Evolutionary conservation across 2,113 vertebrate genomes (phyloP).

Genomic region (Ceuthmochares aereus): DNA sequence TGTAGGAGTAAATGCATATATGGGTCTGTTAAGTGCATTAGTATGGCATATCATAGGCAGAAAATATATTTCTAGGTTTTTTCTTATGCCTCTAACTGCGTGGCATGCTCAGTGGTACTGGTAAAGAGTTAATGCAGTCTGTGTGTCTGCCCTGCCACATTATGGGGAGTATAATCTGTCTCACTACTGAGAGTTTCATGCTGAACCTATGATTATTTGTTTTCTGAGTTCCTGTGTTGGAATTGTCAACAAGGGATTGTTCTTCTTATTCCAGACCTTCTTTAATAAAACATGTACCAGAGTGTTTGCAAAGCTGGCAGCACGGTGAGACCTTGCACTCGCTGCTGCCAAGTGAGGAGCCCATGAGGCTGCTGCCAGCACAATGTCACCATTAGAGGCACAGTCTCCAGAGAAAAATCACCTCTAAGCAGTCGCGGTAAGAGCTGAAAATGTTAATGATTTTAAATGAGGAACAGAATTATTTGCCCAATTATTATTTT

Average conservation of each 20-base stretch:
- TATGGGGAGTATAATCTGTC: background rate
- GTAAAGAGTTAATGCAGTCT: background rate
- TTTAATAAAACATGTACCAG: background rate
- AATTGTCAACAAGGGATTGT: background rate
- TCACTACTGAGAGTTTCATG: fast-evolving
- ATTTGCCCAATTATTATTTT: background rate
- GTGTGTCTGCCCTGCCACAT: background rate
- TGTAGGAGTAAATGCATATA: background rate
- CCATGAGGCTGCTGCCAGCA: background rate
- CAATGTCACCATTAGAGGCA: background rate
- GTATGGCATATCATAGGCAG: fast-evolving
- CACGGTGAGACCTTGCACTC: background rate
- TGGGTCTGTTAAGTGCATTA: background rate
- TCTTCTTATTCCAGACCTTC: background rate
- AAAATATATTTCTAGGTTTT: background rate
- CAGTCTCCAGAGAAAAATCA: background rate
- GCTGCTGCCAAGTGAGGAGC: background rate
- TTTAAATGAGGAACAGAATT: background rate
- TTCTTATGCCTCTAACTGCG: fast-evolving
- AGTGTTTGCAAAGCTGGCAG: background rate
- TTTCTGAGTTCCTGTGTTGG: background rate
- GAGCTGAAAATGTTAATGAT: background rate
- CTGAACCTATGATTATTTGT: background rate
- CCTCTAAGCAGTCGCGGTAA: background rate
- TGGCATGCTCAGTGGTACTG: background rate